phyloP scores from a whole-genome alignment of 1,140 invertebrate genomes.

The Drosophila bipectinata region DNA sequence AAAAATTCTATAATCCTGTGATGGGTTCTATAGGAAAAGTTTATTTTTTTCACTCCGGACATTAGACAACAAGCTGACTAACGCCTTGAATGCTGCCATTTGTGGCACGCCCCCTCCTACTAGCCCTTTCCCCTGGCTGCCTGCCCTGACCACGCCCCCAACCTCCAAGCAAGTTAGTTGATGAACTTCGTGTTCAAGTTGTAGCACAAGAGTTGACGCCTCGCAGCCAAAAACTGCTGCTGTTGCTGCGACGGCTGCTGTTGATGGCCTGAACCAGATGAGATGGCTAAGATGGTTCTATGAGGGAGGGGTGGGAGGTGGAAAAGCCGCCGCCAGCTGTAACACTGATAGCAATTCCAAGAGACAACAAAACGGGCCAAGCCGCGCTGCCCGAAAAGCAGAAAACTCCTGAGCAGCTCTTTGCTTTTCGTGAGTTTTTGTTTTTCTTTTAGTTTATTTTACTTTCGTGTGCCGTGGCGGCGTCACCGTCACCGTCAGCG shows the following conservation, averaged over 20 bases:
- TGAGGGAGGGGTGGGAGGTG: not conserved
- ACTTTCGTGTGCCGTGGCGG: slow-evolving; percentile 71
- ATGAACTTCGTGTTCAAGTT: slow-evolving; percentile 82
- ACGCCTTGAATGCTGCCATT: slow-evolving; percentile 75
- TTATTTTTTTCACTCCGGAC: slow-evolving; percentile 9
- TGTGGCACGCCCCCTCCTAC: slow-evolving; percentile 43
- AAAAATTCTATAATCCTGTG: not conserved
- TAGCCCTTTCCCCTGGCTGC: not conserved
- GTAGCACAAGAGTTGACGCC: slow-evolving; percentile 81
- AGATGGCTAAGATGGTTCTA: slow-evolving; percentile 11
- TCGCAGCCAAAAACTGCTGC: slow-evolving; percentile 60
- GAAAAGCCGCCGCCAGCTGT: slow-evolving; percentile 67
- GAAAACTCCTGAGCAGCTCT: slow-evolving; percentile 52
- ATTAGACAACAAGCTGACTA: slow-evolving; percentile 56
- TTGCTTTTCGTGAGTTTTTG: slow-evolving; percentile 76
- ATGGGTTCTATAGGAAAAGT: not conserved
- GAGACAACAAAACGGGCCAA: slow-evolving; percentile 67
- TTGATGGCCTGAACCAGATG: slow-evolving; percentile 36
- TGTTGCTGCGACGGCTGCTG: slow-evolving; percentile 45
- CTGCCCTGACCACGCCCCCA: not conserved
- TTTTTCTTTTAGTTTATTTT: slow-evolving; percentile 82
- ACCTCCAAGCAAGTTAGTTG: slow-evolving; percentile 59
- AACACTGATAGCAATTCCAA: slow-evolving; percentile 81
- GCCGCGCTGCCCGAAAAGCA: not conserved
- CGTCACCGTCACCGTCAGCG: slow-evolving; percentile 13